Evolutionary conservation across 1,140 invertebrate species (phyloP).

Genomic region (Macrobrachium nipponense): DNA sequence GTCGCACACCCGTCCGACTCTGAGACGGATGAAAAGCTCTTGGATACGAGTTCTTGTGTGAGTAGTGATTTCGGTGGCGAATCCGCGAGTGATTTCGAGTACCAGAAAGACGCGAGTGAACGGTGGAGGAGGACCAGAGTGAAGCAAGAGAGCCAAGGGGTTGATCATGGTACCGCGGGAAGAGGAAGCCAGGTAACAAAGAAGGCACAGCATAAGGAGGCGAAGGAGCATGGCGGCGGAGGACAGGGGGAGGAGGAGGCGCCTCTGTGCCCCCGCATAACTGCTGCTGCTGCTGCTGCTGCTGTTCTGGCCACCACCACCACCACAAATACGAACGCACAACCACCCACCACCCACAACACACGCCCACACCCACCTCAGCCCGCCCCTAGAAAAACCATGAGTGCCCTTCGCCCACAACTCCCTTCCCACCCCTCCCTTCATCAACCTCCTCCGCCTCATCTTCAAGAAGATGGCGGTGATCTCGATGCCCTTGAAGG

Average conservation of each 20-base stretch:
- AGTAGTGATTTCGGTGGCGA: conserved; percentile 50
- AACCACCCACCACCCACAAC: conserved; percentile 21
- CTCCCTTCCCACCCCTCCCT: neutral
- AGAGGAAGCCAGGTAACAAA: neutral
- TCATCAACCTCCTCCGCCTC: neutral
- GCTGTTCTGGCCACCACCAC: neutral
- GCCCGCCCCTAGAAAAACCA: conserved; percentile 39
- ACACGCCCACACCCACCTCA: conserved; percentile 34
- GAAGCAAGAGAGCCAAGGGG: conserved; percentile 3
- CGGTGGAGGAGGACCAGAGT: conserved; percentile 15
- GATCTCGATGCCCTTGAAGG: conserved; percentile 51
- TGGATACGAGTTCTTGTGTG: conserved; percentile 39
- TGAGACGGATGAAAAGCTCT: conserved; percentile 58
- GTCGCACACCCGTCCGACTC: conserved; percentile 61
- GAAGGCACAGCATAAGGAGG: conserved; percentile 1
- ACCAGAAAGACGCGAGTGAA: conserved; percentile 33
- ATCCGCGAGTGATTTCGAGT: conserved; percentile 56
- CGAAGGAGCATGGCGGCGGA: conserved; percentile 31
- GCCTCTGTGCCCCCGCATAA: conserved; percentile 43
- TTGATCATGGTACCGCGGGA: conserved; percentile 7
- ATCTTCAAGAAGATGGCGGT: conserved; percentile 29
- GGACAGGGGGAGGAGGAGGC: conserved; percentile 40
- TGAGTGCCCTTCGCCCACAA: conserved; percentile 40
- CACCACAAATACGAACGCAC: conserved; percentile 13
- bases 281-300: conserved; percentile 1